These are phyloP conservation scores for Amiota mariae DNA, from an alignment of 2,888 invertebrate species.

Conservation along the genomic window DNA sequence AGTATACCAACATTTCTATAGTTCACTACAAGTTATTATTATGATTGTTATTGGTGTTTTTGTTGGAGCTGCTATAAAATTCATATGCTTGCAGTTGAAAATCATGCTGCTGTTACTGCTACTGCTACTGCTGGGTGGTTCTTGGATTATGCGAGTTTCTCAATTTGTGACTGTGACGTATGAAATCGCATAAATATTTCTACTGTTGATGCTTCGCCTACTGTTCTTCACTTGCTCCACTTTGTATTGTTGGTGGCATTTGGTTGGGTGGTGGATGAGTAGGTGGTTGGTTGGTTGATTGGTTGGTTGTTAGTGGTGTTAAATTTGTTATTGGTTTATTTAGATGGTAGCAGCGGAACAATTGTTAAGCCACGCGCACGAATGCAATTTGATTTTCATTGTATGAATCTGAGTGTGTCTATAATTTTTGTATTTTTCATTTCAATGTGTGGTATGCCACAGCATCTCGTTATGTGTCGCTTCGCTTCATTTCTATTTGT, in stretches of 20 bases:
- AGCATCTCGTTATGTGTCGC: background rate
- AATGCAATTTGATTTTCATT: constrained; percentile 22
- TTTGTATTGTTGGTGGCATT: too few species aligned
- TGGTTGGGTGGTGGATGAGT: too few species aligned
- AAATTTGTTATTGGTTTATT: too few species aligned
- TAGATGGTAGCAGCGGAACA: too few species aligned
- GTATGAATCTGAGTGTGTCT: background rate
- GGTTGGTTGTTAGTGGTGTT: too few species aligned
- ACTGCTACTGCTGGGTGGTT: constrained; percentile 15
- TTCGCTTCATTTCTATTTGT: constrained; percentile 8
- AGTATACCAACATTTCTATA: background rate
- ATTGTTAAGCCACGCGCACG: constrained; percentile 14
- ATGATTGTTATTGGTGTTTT: background rate
- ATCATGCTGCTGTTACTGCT: background rate
- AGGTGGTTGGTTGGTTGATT: too few species aligned
- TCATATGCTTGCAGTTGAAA: constrained; percentile 9
- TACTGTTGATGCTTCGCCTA: background rate
- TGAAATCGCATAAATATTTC: constrained; percentile 53
- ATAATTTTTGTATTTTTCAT: background rate
- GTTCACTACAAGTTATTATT: constrained; percentile 14
- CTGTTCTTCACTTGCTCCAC: too few species aligned
- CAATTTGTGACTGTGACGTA: constrained; percentile 49
- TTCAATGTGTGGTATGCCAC: too few species aligned
- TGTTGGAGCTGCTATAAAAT: constrained; percentile 27
- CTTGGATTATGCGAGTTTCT: constrained; percentile 38